Base-by-base conservation (phyloP, 1,140 invertebrate genomes). In the Paracyclopina nana region DNA sequence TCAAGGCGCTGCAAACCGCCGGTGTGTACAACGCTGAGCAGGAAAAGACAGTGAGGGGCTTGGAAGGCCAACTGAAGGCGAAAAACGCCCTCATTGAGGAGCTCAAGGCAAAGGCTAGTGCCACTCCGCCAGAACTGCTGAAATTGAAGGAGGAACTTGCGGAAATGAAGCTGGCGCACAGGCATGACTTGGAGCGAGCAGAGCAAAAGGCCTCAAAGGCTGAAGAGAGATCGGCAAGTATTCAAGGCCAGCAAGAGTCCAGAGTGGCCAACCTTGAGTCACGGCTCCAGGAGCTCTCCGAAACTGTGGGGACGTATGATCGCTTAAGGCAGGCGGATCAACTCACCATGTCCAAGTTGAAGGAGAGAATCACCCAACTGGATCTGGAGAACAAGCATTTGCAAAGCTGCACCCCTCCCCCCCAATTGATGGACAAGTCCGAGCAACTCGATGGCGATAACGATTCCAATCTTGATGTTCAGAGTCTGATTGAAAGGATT, bases 301-400 rank as follows among this genome's bases (percentile, higher is more conserved):
- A 26, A 14, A 44, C 31, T 27, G 24, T 52, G 12, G 50, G 30
- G 14, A 27, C 16, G 14, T 52, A 52, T 28, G 31, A 52, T n/a
- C 31, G 50, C 8, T 27, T 45, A 29, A 42, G 50, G 20, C 31
- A 52, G 6, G 12, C 20, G 14, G 50, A 52, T 44, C 50, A 52
- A 48, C 2, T 2, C 6, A 14, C 25, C 14, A 48, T 48, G 4
- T n/a, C 11, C 12, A 26, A 29, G 2, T 30, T 26, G 14, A 28
- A 28, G 14, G 45, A 48, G 27, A 48, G 28, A 28, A 29, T 26
- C 4, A 2, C 45, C 14, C 45, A 48, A 27, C 14, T 48, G 4
- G 45, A n/a, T n/a, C n/a, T n/a, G n/a, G n/a, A n/a, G n/a, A n/a
- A n/a, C n/a, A n/a, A n/a, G n/a, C n/a, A n/a, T n/a, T n/a, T n/a